A percentile compares a stretch with the other conserved stretches of the same genome.
These are phyloP conservation scores for Catharus fuscescens DNA, from an alignment of 2,113 vertebrate species.

Conservation along the genomic window DNA sequence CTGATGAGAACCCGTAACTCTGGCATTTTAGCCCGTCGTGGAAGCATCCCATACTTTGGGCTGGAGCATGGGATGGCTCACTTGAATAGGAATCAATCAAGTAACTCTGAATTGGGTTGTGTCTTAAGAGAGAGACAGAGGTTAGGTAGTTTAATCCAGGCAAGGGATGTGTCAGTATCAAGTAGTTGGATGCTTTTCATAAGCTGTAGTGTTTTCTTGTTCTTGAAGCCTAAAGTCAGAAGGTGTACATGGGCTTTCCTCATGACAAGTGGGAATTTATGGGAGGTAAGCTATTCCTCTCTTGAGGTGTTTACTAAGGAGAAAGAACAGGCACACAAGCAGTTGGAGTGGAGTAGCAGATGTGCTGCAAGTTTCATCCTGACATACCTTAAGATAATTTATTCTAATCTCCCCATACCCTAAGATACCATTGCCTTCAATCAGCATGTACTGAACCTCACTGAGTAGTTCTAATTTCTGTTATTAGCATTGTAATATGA, in stretches of 20 bases:
- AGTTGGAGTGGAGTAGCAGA: background rate
- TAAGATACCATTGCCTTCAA: background rate
- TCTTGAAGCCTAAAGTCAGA: background rate
- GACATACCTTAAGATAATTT: conserved; percentile 14
- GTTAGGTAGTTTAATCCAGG: background rate
- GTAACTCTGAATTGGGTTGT: background rate
- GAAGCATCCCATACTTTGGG: background rate
- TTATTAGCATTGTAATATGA: conserved; percentile 53
- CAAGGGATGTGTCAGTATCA: background rate
- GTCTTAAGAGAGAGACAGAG: background rate
- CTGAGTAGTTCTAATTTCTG: background rate
- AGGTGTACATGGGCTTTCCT: background rate
- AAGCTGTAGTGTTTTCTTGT: background rate
- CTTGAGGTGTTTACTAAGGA: background rate
- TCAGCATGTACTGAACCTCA: background rate
- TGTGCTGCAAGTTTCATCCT: conserved; percentile 21
- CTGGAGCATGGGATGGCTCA: background rate
- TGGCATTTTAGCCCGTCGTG: background rate
- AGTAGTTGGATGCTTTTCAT: background rate
- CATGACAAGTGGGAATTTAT: background rate
- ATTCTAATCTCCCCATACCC: background rate
- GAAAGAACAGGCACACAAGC: background rate
- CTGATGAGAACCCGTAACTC: background rate
- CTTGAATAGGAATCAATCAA: background rate
- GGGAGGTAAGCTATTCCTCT: background rate